Evolutionary conservation across 2,888 invertebrate genomes (phyloP).

Genomic region (Girardia tigrina): DNA sequence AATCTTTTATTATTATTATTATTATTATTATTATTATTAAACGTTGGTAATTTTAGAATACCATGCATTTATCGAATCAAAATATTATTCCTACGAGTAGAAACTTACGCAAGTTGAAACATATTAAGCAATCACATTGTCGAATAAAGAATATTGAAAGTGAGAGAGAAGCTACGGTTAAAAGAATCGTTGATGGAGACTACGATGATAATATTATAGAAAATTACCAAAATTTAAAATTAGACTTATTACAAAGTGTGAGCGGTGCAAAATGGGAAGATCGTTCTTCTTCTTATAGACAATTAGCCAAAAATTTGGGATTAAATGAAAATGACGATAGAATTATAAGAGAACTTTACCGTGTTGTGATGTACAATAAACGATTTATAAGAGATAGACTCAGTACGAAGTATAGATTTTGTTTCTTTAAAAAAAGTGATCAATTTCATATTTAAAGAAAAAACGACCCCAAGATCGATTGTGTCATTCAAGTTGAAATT

Average conservation of each 20-base stretch:
- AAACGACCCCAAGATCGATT: no score
- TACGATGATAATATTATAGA: background rate
- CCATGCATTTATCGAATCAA: background rate
- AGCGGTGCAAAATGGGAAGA: background rate
- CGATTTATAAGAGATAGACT: background rate
- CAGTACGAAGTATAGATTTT: background rate
- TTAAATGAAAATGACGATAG: conserved; percentile 5
- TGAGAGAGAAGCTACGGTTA: background rate
- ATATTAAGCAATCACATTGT: background rate
- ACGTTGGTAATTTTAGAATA: no score
- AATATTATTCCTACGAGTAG: background rate
- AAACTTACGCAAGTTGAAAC: background rate
- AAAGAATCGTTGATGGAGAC: background rate
- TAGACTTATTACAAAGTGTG: background rate
- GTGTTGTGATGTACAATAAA: conserved; percentile 11
- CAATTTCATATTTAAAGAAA: background rate
- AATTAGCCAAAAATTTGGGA: conserved; percentile 8
- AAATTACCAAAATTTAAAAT: background rate
- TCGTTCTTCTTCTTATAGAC: background rate
- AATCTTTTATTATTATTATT: no score
- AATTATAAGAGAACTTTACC: conserved; percentile 1
- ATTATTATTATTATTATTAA: no score
- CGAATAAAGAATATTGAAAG: background rate
- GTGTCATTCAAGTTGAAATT: no score
- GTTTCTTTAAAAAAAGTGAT: no score